Percentiles rank a stretch among this genome's conserved stretches.
Conservation (phyloP, 2,113 vertebrate genomes). For the Turnix velox region DNA sequence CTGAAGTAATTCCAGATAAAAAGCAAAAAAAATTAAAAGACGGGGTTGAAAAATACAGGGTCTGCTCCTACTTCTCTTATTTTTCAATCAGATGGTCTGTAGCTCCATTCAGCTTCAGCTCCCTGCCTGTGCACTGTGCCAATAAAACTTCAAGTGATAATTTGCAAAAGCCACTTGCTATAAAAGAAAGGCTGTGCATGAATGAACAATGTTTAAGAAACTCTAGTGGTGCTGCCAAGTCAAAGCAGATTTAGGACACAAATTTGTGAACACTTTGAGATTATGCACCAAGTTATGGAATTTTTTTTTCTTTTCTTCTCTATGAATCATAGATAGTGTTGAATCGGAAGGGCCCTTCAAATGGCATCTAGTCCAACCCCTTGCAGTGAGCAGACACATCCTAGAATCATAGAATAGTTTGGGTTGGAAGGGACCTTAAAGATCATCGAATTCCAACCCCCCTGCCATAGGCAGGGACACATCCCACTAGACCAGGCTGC, state of each 20-base stretch:
- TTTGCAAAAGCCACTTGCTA: slow-evolving; percentile 9
- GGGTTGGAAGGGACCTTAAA: too few relatives aligned
- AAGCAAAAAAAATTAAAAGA: slow-evolving; percentile 32
- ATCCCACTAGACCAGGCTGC: too few relatives aligned
- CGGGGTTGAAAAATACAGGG: neutral
- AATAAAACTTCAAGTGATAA: slow-evolving; percentile 1
- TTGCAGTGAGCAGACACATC: too few relatives aligned
- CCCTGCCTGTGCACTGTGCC: neutral
- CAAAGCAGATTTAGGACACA: neutral
- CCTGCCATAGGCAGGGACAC: too few relatives aligned
- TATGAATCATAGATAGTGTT: too few relatives aligned
- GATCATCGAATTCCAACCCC: too few relatives aligned
- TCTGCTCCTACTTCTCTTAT: neutral
- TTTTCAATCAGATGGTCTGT: neutral
- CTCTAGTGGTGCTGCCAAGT: neutral
- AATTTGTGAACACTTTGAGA: neutral
- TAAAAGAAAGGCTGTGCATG: neutral
- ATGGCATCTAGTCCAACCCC: too few relatives aligned
- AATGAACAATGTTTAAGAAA: neutral
- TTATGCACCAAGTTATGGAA: neutral
- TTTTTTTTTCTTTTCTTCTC: too few relatives aligned
- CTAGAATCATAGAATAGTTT: too few relatives aligned
- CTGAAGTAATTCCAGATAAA: neutral
- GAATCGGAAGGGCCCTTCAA: too few relatives aligned
- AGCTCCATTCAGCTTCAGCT: neutral